Conservation (phyloP, 1,140 invertebrate genomes). For the Diplogasteroides magnus region DNA sequence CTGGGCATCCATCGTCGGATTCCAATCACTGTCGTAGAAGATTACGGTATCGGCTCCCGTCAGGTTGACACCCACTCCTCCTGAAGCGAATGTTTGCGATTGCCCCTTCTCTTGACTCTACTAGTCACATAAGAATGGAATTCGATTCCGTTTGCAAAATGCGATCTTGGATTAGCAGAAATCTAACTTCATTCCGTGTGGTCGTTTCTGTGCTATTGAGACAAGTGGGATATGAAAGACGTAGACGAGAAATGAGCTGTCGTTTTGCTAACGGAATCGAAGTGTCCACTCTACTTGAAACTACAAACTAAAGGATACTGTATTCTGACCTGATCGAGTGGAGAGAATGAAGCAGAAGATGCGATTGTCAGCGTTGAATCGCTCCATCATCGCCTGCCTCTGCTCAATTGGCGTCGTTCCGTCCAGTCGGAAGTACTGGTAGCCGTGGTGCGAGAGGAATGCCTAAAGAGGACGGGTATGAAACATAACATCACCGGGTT, state of each 20-base stretch:
- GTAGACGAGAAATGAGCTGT: too few relatives aligned
- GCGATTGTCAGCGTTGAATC: constrained; percentile 87
- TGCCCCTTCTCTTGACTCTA: too few relatives aligned
- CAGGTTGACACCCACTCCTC: constrained; percentile 95
- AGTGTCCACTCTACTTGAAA: too few relatives aligned
- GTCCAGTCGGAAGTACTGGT: constrained; percentile 91
- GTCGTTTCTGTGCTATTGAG: too few relatives aligned
- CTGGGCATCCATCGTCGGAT: constrained; percentile 98
- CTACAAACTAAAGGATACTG: too few relatives aligned
- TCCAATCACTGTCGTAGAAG: constrained; percentile 99
- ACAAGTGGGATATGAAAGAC: too few relatives aligned
- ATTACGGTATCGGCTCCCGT: constrained; percentile 98
- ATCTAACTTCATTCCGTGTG: too few relatives aligned
- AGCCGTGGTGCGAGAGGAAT: constrained; percentile 92
- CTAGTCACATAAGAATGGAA: too few relatives aligned
- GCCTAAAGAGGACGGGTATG: constrained; percentile 59
- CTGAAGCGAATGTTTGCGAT: too few relatives aligned
- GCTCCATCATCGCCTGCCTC: constrained; percentile 90
- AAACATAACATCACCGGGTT: neutral
- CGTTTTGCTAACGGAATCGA: too few relatives aligned
- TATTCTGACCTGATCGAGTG: constrained; percentile 86
- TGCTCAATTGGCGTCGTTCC: constrained; percentile 93
- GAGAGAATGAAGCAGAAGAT: constrained; percentile 98
- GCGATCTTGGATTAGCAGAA: too few relatives aligned
- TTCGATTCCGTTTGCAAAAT: too few relatives aligned